phyloP scores from a whole-genome alignment of 2,797 vertebrate species.

The Pipistrellus nathusii region DNA sequence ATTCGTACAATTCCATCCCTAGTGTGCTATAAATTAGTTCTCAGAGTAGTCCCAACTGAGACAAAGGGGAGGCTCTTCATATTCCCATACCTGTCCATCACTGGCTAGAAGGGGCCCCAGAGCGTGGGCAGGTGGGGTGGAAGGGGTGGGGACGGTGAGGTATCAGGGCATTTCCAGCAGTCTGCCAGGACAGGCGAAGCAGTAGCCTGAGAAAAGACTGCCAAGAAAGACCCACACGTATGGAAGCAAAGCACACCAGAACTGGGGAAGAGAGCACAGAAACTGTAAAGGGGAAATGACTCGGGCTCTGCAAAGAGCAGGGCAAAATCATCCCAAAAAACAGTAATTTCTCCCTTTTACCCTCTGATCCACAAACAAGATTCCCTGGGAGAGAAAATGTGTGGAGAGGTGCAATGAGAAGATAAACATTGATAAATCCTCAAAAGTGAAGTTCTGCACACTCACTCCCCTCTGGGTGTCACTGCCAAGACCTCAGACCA shows the following conservation, averaged over 20 bases:
- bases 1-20: background rate
- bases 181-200: background rate
- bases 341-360: background rate
- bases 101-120: too few species aligned
- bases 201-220: background rate
- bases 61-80: background rate
- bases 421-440: background rate
- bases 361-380: background rate
- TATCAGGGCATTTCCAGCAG: background rate
- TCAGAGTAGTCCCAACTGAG: background rate
- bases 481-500: background rate
- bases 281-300: background rate
- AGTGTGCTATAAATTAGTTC: background rate
- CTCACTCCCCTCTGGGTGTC: background rate
- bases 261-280: background rate
- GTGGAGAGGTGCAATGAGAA: background rate
- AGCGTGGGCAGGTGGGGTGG: too few species aligned
- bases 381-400: background rate
- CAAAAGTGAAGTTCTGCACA: background rate
- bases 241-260: background rate
- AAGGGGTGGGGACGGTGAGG: fast-evolving
- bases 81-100: background rate
- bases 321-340: background rate
- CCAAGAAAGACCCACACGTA: background rate
- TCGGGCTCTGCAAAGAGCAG: background rate